Evolutionary conservation across 2,888 invertebrate genomes (phyloP).

Genomic region (Pelosia muscerda): DNA sequence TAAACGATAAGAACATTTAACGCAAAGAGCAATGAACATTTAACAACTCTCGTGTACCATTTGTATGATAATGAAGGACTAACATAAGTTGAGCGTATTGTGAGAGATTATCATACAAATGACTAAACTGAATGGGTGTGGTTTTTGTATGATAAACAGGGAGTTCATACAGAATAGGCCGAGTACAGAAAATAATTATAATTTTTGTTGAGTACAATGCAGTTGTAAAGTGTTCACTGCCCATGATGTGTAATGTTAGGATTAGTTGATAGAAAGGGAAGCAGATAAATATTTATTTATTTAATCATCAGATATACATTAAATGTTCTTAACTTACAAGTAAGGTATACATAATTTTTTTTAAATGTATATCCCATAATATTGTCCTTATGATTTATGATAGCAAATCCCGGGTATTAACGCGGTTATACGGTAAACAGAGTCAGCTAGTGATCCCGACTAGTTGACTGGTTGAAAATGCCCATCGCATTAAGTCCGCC

Average conservation of each 20-base stretch:
- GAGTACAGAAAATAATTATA: not conserved
- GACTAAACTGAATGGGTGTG: not conserved
- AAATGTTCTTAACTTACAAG: too few relatives aligned
- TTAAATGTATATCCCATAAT: too few relatives aligned
- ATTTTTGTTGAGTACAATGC: not conserved
- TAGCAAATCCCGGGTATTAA: too few relatives aligned
- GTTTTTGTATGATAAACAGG: slow-evolving; percentile 4
- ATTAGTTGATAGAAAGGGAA: too few relatives aligned
- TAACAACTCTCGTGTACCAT: slow-evolving; percentile 8
- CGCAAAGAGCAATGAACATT: slow-evolving; percentile 1
- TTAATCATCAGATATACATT: too few relatives aligned
- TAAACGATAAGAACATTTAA: not conserved
- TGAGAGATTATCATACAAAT: slow-evolving; percentile 7
- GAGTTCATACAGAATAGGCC: not conserved
- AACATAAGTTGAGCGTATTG: slow-evolving; percentile 6
- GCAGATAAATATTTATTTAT: too few relatives aligned
- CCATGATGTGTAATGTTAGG: not conserved
- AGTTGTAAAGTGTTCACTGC: not conserved
- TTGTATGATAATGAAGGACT: slow-evolving; percentile 15
- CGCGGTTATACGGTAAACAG: too few relatives aligned
- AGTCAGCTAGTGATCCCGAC: too few relatives aligned
- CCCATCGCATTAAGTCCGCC: too few relatives aligned
- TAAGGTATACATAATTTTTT: too few relatives aligned
- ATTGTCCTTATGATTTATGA: too few relatives aligned
- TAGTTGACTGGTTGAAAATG: too few relatives aligned